Base-by-base conservation (phyloP, 2,888 invertebrate species). In the Nomada ruficornis region DNA sequence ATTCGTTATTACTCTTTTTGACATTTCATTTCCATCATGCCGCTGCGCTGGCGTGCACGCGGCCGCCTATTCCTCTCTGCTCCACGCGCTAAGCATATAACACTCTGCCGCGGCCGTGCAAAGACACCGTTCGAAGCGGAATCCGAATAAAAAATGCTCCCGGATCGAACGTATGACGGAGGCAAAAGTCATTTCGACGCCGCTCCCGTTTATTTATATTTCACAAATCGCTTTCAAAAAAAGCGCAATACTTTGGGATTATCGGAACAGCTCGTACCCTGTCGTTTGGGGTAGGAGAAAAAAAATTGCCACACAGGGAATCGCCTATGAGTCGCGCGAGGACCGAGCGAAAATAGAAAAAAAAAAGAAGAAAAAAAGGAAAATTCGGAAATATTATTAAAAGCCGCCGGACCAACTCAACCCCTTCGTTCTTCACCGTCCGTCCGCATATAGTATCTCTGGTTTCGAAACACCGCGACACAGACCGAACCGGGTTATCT, bases 201-300 rank as follows among this genome's bases (percentile, higher is more conserved):
- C 57, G 80, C 81, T 82, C 79, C 87, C 86, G 87, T 91, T 92
- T 91, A 91, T 93, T 92, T 92, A 92, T 93, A 92, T 91, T 91
- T 89, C 90, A 89, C 89, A 90, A 91, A 92, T 92, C 90, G 91
- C 90, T 92, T 91, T 91, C 89, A 89, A 92, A 92, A 92, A 91
- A 89, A 90, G 90, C 87, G 91, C 92, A 91, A 93, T 93, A 92
- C 91, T 91, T 91, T 83, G 89, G 92, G 92, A 93, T 93, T 93
- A 93, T 85, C 89, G 90, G 85, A 77, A 55, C 75, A 77, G 73
- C 62, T 47, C 78, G 52, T 15, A 15, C 26, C n/a, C 18, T 47
- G 42, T n/a, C 29, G 47, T 23, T 10, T 13, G 47, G 47, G 44
- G 10, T 47, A 64, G 15, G 26, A 44, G 64, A 50, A 57, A 76